These are phyloP conservation scores for Paracentrotus lividus DNA, from an alignment of 53 echinoderm and acorn worm species.

Conservation along the genomic window DNA sequence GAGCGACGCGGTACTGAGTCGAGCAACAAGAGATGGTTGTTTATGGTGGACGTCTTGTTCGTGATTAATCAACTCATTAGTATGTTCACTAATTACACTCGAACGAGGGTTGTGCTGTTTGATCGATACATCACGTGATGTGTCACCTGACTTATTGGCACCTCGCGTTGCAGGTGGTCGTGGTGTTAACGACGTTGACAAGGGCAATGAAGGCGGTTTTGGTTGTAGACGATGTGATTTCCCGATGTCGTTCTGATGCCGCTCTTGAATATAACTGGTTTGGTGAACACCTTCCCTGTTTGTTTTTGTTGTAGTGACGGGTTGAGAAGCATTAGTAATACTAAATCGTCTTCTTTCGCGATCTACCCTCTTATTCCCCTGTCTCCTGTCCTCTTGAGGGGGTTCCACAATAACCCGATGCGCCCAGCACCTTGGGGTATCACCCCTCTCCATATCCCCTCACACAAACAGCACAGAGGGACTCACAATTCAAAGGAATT, in stretches of 20 bases:
- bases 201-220: neutral
- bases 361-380: neutral
- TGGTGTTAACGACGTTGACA: neutral
- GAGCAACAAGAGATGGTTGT: neutral
- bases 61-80: conserved; percentile 63
- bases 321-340: conserved; percentile 26
- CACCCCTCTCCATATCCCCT: conserved; percentile 21
- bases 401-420: conserved; percentile 1
- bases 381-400: conserved; percentile 10
- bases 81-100: conserved; percentile 21
- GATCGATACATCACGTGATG: neutral
- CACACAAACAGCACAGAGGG: neutral
- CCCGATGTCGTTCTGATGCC: neutral
- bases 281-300: neutral
- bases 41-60: neutral
- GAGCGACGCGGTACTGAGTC: conserved; percentile 13
- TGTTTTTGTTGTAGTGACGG: conserved; percentile 44
- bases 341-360: neutral
- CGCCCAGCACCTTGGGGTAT: conserved; percentile 50
- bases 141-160: no score
- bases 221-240: neutral
- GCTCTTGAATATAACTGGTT: neutral
- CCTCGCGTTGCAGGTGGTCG: neutral
- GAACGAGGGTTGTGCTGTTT: neutral
- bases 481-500: conserved; percentile 28